Evolutionary conservation across 2,797 vertebrate species (phyloP).

Genomic region (Sparus aurata): DNA sequence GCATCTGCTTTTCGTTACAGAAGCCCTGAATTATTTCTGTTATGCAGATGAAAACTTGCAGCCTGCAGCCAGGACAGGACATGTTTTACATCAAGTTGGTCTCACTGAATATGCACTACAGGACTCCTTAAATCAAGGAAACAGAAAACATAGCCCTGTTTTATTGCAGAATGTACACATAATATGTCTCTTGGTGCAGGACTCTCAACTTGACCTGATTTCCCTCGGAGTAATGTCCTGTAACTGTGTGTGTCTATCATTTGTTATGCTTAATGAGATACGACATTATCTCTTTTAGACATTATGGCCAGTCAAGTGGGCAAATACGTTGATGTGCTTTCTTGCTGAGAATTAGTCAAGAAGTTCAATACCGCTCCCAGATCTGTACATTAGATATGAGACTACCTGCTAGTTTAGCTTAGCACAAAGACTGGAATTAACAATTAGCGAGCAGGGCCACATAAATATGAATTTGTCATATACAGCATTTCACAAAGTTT

Average conservation of each 20-base stretch:
- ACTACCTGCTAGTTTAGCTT: background rate
- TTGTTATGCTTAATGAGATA: background rate
- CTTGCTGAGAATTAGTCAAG: background rate
- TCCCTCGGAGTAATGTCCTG: constrained; percentile 8
- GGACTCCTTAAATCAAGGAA: constrained; percentile 54
- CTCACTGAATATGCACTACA: constrained; percentile 33
- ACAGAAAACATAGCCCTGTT: constrained; percentile 50
- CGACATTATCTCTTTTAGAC: background rate
- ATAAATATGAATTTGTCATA: too few species aligned
- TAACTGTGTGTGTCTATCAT: background rate
- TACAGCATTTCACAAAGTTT: too few species aligned
- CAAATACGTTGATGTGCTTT: background rate
- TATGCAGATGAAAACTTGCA: constrained; percentile 65
- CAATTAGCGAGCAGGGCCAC: too few species aligned
- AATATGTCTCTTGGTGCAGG: constrained; percentile 26
- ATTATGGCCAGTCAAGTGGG: background rate
- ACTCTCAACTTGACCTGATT: constrained; percentile 9
- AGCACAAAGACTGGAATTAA: background rate
- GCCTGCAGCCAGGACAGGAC: constrained; percentile 57
- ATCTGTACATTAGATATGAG: background rate
- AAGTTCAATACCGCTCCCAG: too few species aligned
- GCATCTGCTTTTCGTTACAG: constrained; percentile 76
- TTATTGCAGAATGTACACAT: constrained; percentile 43
- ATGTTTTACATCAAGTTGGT: constrained; percentile 68
- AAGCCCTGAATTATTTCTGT: constrained; percentile 56